Percentiles rank a stretch among this genome's conserved stretches.
Conservation (phyloP, 1,140 invertebrate species). For the Medauroidea extradentata region DNA sequence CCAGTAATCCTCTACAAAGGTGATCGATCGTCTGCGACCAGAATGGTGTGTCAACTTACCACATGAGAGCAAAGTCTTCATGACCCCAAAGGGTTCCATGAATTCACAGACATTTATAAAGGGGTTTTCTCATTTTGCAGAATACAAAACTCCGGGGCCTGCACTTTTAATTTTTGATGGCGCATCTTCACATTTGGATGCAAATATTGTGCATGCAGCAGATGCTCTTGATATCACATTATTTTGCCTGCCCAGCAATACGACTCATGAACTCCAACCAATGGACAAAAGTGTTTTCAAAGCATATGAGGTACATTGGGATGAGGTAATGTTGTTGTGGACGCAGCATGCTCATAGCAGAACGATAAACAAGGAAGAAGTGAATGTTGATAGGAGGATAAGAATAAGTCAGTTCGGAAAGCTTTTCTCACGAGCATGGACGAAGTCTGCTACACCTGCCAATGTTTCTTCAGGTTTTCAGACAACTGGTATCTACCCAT, state of each 20-base stretch:
- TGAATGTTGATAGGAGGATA: slow-evolving; percentile 25
- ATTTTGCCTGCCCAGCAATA: slow-evolving; percentile 39
- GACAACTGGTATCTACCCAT: no score
- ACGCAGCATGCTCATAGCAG: no score
- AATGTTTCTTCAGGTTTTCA: no score
- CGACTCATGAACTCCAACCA: slow-evolving; percentile 40
- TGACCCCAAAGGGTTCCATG: slow-evolving; percentile 40
- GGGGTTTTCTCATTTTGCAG: slow-evolving; percentile 37
- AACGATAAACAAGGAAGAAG: no score
- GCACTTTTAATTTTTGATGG: slow-evolving; percentile 41
- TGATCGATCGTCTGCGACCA: slow-evolving; percentile 28
- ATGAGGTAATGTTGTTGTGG: slow-evolving; percentile 16
- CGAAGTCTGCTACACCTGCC: no score
- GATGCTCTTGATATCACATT: slow-evolving; percentile 32
- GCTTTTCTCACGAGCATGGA: no score
- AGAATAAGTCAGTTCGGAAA: no score
- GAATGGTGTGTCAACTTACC: slow-evolving; percentile 36
- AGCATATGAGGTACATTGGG: slow-evolving; percentile 38
- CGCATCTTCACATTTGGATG: slow-evolving; percentile 33
- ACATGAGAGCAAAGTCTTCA: slow-evolving; percentile 26
- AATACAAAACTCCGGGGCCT: no score
- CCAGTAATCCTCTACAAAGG: slow-evolving; percentile 42
- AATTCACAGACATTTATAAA: slow-evolving; percentile 32
- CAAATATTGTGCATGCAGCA: slow-evolving; percentile 29
- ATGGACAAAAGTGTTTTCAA: slow-evolving; percentile 36